Evolutionary conservation across 2,797 vertebrate genomes (phyloP), one percentile per base, ranked within the genome.

Genomic region (Ispidina lecontei): DNA sequence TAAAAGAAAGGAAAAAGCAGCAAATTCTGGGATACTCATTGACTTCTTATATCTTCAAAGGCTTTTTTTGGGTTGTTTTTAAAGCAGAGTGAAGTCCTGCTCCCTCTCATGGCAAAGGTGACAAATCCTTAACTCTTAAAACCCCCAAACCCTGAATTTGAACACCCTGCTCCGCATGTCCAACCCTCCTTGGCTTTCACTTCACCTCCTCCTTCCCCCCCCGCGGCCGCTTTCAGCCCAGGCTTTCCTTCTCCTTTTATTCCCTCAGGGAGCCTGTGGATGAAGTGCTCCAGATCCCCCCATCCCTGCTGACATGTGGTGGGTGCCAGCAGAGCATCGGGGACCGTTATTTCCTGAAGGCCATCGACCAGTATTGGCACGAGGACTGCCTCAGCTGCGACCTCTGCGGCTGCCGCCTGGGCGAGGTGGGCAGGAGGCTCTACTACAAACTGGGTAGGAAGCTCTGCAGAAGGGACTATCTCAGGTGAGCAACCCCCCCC

Each of bases 331-430:
- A 99, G 98, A 99, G 98, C 97, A 99, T 99, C 4, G 99, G 99
- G 39, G 99, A 99, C 97, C 98, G 99, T 21, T 99, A 99, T 95
- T 99, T 99, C 98, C 98, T 99, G 39, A 99, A 99, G 96, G 99
- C 99, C 97, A 99, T 99, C 35, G 99, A 99, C 90, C 99, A 99
- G 97, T 99, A 99, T 98, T 99, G 99, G 99, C 99, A 99, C 1
- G 99, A 99, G 93, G 99, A 99, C 97, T 99, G 99, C 87, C 98
- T 99, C 90, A 99, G 99, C 98, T 99, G 99, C 15, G 99, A 99
- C 97, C 98, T 99, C 69, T 99, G 99, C 1, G 99, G 99, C 56
- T 99, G 99, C 89, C 97, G 99, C 29, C 98, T 99, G 10, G 99
- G 99, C 2, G 99, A 99, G 93, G 99, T 99, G 88, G 99, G 99